phyloP scores from a whole-genome alignment of 2,888 invertebrate genomes.

The Elysia crispata region DNA sequence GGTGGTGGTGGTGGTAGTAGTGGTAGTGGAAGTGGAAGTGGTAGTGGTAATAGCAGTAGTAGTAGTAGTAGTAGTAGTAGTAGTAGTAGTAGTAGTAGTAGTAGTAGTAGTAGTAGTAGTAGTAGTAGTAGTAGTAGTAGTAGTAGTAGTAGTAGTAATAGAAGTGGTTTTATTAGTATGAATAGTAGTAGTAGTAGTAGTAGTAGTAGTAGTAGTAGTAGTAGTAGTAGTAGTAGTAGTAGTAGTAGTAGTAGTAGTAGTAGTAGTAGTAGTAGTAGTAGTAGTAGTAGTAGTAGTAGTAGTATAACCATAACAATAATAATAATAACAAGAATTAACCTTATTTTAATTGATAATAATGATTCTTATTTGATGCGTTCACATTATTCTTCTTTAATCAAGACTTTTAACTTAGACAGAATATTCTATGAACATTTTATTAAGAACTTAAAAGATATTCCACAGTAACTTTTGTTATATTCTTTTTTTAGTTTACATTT shows the following conservation, averaged over 20 bases:
- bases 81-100: background rate
- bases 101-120: conserved; percentile 1
- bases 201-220: conserved; percentile 13
- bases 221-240: background rate
- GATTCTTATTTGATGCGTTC: too few relatives aligned
- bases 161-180: background rate
- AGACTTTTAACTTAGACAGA: too few relatives aligned
- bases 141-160: background rate
- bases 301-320: too few relatives aligned
- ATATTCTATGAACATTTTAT: too few relatives aligned
- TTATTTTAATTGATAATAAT: too few relatives aligned
- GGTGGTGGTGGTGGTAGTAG: background rate
- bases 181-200: conserved; percentile 12
- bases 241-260: conserved; percentile 26
- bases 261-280: too few relatives aligned
- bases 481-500: too few relatives aligned
- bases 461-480: too few relatives aligned
- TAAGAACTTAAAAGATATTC: too few relatives aligned
- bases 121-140: conserved; percentile 4
- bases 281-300: too few relatives aligned
- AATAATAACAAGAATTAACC: background rate
- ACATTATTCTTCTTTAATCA: too few relatives aligned
- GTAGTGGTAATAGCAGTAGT: background rate
- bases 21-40: too few relatives aligned
- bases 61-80: background rate